Evolutionary conservation across 2,888 invertebrate species (phyloP).

Genomic region (Lydus trimaculatus): DNA sequence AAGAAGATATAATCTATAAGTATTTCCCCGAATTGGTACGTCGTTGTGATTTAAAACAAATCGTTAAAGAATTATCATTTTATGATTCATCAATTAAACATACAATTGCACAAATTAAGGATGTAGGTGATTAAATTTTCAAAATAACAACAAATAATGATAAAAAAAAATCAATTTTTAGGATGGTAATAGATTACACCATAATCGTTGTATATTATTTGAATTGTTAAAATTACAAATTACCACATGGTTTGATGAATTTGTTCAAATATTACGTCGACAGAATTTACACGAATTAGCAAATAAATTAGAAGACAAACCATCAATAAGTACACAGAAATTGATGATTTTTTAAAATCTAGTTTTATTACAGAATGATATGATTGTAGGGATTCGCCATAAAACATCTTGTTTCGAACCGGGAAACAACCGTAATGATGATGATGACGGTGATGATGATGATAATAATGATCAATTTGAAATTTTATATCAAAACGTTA

Average conservation of each 20-base stretch:
- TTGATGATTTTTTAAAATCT: too few species aligned
- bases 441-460: neutral
- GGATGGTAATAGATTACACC: conserved; percentile 18
- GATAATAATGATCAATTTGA: neutral
- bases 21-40: conserved; percentile 24
- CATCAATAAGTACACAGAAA: neutral
- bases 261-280: conserved; percentile 16
- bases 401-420: conserved; percentile 16
- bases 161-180: conserved; percentile 6
- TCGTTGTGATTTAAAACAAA: conserved; percentile 17
- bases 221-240: conserved; percentile 13
- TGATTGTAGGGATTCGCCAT: conserved; percentile 4
- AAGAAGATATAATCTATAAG: conserved; percentile 23
- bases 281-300: conserved; percentile 21
- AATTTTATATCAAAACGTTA: neutral
- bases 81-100: conserved; percentile 4
- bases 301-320: conserved; percentile 22
- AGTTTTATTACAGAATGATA: too few species aligned
- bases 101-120: conserved; percentile 1
- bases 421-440: conserved; percentile 4
- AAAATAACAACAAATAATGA: neutral
- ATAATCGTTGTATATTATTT: conserved; percentile 22
- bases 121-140: neutral
- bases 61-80: conserved; percentile 12
- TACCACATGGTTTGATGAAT: conserved; percentile 13